Conservation (phyloP, 2,888 invertebrate genomes). For the Aphidoletes aphidimyza region DNA sequence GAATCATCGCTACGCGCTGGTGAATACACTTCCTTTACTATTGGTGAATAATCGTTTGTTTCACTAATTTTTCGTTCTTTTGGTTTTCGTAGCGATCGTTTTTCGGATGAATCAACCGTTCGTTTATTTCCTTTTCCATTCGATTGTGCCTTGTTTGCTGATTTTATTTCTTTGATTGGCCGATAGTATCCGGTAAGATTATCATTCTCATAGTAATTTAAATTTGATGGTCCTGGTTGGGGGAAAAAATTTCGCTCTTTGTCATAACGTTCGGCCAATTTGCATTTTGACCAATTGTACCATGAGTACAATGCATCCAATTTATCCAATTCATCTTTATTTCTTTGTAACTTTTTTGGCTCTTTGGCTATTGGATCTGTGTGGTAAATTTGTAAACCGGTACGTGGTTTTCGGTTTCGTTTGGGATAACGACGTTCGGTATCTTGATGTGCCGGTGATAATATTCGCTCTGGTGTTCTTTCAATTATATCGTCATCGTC, state of each 20-base stretch:
- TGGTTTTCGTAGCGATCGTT: background rate
- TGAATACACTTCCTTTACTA: background rate
- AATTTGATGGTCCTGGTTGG: conserved; percentile 58
- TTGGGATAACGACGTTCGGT: conserved; percentile 50
- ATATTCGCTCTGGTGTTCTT: background rate
- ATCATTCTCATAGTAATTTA: conserved; percentile 56
- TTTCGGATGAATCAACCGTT: background rate
- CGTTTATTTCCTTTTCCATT: background rate
- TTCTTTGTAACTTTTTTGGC: background rate
- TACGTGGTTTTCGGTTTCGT: conserved; percentile 2
- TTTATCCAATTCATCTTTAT: background rate
- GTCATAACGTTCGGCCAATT: conserved; percentile 57
- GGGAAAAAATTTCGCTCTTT: conserved; percentile 58
- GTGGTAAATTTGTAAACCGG: background rate
- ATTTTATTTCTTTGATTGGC: background rate
- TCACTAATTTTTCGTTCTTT: background rate
- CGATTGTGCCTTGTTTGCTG: background rate
- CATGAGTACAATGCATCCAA: conserved; percentile 30
- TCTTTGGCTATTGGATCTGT: background rate
- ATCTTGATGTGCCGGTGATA: background rate
- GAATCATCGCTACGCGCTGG: background rate
- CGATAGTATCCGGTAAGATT: conserved; percentile 49
- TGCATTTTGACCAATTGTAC: conserved; percentile 56
- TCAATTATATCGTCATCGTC: background rate
- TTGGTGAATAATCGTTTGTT: background rate